Evolutionary conservation across 2,797 vertebrate species (phyloP).

Genomic region (Coregonus ussuriensis): DNA sequence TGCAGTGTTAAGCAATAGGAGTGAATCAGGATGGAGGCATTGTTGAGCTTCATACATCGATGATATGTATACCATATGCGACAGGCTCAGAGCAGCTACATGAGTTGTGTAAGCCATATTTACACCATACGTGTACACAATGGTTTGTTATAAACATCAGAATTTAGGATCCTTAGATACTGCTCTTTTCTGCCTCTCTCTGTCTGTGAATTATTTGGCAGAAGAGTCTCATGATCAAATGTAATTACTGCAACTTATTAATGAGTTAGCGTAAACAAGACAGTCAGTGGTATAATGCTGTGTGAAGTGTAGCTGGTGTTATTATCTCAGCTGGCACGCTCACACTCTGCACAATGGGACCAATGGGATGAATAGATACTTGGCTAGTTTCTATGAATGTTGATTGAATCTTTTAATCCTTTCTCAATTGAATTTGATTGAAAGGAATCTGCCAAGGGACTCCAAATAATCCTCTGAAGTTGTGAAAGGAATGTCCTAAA

Average conservation of each 20-base stretch:
- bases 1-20: background rate
- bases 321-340: background rate
- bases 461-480: background rate
- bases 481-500: conserved; percentile 3
- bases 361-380: background rate
- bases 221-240: conserved; percentile 48
- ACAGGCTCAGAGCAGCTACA: background rate
- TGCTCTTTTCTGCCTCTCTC: conserved; percentile 22
- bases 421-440: background rate
- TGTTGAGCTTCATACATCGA: background rate
- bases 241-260: conserved; percentile 18
- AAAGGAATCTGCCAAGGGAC: background rate
- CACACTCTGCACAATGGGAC: background rate
- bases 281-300: background rate
- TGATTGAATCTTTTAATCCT: background rate
- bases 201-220: conserved; percentile 31
- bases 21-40: background rate
- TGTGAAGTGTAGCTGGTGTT: background rate
- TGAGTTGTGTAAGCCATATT: background rate
- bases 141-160: background rate
- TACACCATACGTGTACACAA: background rate
- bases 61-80: background rate
- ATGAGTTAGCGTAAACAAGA: background rate
- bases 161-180: background rate
- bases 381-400: background rate